Percentiles rank a stretch among this genome's conserved stretches.
phyloP scores from a whole-genome alignment of 2,888 invertebrate species.

The Nasonia oneida region DNA sequence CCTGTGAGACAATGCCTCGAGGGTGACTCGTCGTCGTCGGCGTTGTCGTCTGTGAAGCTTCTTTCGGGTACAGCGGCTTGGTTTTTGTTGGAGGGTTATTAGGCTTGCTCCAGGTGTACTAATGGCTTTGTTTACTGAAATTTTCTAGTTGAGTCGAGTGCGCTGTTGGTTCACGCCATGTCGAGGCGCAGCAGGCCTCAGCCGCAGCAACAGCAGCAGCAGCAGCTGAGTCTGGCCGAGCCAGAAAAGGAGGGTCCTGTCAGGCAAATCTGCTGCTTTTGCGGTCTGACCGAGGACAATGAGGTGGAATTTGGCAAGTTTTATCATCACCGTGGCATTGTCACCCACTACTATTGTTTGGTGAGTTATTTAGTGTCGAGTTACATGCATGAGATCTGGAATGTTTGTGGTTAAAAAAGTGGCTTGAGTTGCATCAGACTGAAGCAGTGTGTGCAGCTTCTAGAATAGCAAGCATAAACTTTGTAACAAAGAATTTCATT shows the following conservation, averaged over 20 bases:
- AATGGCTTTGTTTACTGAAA: not conserved
- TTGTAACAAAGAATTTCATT: not conserved
- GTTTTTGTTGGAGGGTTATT: not conserved
- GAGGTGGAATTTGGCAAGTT: slow-evolving; percentile 82
- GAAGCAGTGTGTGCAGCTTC: not conserved
- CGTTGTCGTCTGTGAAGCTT: not conserved
- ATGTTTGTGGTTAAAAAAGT: not conserved
- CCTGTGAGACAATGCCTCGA: not conserved
- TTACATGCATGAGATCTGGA: not conserved
- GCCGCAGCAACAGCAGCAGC: not conserved
- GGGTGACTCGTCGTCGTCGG: not conserved
- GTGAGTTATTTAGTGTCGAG: slow-evolving; percentile 79
- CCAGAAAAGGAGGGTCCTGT: not conserved
- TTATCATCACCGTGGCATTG: slow-evolving; percentile 81
- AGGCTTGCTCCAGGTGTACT: not conserved
- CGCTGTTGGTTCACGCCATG: slow-evolving; percentile 41
- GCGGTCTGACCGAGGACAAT: slow-evolving; percentile 80
- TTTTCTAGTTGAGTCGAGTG: slow-evolving; percentile 43
- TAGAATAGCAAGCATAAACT: not conserved
- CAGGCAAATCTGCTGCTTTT: slow-evolving; percentile 80
- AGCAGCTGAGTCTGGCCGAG: not conserved
- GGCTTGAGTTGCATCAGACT: not conserved
- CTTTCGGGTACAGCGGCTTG: not conserved
- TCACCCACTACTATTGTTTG: slow-evolving; percentile 88
- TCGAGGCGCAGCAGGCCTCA: slow-evolving; percentile 51